Base-by-base conservation (phyloP, 2,113 vertebrate genomes). In the Formicarius rufipectus region DNA sequence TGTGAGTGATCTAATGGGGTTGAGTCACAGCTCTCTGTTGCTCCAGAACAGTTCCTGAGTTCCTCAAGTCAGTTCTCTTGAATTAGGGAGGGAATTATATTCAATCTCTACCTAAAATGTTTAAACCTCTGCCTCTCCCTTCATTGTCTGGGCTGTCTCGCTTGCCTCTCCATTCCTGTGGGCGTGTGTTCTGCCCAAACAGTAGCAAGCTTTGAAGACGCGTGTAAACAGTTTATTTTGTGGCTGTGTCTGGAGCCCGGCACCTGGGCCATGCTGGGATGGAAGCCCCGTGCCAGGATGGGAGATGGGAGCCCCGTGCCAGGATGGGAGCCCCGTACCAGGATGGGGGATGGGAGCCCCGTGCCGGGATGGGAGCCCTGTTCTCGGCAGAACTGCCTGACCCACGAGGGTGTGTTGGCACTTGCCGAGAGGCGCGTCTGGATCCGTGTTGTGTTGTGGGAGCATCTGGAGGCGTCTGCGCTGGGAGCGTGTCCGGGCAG, bases 391-490 rank as follows among this genome's bases (percentile, higher is more conserved):
- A 49, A 87, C 82, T 45, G 76, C 3, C 85, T 93, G 92, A 90
- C 93, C 92, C 24, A 4, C 1, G 23, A 81, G 90, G 96, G 30
- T 44, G 96, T 95, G 92, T 96, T 90, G 92, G 81, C 79, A 28
- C 91, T 93, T 82, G 90, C 86, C 84, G 83, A 88, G 92, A 87
- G 87, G 85, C 9, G 80, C 55, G 3, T 97, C 92, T 50, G 68
- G 44, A 66, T 35, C 60, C 8, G 47, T 68, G 85, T 82, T 96
- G 47, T 68, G 85, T 82, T 96, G 95, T 90, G 88, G 94, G 90
- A 93, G 93, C 96, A 69, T 96, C 93, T 96, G 96, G 95, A 95
- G 95, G 95, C 49, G 92, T 72, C 88, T 62, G 69, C n/a, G n/a
- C n/a, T 20, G 40, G 40, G 40, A 78, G 93, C 96, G 4, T 96